Percentiles rank a stretch among this genome's conserved stretches.
Evolutionary conservation across 2,113 vertebrate species (phyloP).

Genomic region (Clarias batrachus): DNA sequence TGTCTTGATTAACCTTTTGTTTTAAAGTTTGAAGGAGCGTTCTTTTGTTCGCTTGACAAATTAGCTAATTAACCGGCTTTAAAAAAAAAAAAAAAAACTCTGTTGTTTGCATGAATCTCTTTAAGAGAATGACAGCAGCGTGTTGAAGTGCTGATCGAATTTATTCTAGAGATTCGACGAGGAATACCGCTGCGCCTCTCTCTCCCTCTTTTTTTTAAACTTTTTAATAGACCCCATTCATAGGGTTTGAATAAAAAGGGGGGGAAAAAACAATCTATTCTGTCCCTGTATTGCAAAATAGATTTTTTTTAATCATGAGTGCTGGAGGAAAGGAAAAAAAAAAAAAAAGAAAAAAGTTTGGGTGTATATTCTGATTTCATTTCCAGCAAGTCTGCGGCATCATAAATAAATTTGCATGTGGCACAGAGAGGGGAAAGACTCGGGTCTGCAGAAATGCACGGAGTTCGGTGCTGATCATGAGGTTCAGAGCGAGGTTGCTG

Average conservation of each 20-base stretch:
- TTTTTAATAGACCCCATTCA: constrained; percentile 47
- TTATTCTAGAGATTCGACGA: constrained; percentile 23
- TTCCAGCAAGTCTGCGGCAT: constrained; percentile 62
- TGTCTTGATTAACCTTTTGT: neutral
- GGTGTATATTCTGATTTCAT: constrained; percentile 74
- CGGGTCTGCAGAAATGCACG: constrained; percentile 7
- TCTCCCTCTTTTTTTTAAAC: neutral
- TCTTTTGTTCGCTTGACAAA: neutral
- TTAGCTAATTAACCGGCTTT: neutral
- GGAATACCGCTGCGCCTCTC: neutral
- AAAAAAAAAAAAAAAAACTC: neutral
- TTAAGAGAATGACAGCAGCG: constrained; percentile 4
- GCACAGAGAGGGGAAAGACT: constrained; percentile 37
- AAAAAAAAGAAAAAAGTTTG: constrained; percentile 50
- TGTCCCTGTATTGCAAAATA: constrained; percentile 66
- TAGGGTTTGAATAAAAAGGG: constrained; percentile 48
- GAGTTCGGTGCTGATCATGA: constrained; percentile 52
- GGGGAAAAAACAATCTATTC: constrained; percentile 64
- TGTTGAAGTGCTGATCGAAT: constrained; percentile 30
- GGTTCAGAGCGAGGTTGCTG: constrained; percentile 63
- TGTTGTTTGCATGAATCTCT: constrained; percentile 19
- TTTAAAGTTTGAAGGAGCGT: neutral
- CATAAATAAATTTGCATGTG: constrained; percentile 70
- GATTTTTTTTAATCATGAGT: constrained; percentile 69
- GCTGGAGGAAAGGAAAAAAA: constrained; percentile 29